Evolutionary conservation across 2,797 vertebrate species (phyloP), one percentile per base, ranked within the genome.

Genomic region (Danio jaintianensis): DNA sequence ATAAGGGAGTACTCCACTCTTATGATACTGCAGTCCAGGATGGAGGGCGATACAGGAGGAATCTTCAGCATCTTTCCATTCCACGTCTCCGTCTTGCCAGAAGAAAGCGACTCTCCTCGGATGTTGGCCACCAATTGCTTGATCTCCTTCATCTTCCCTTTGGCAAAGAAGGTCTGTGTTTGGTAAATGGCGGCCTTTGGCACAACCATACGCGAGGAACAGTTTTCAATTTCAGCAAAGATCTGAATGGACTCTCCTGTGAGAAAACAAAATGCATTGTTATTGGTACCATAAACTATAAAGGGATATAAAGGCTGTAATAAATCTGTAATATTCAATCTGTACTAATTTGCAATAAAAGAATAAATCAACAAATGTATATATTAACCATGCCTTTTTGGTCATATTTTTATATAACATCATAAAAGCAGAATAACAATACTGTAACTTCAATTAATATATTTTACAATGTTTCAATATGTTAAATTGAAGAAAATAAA

Each of bases 151-250:
- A 97, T 97, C 90, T 98, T 99, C 85, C 97, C 97, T 91, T 98
- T 99, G 88, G 97, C 97, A 70, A 95, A 97, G 89, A 96, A 97
- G 85, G 95, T 96, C 93, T 98, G 97, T 8, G 95, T 97, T 93
- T 98, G 97, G 93, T 97, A 97, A 88, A 98, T 93, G 76, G 96
- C 95, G n/a, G 98, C 98, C 91, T 99, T 99, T 93, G 98, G 98
- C 89, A 98, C 96, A 82, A 99, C 97, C 82, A 98, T 89, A 12
- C 97, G 94, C 20, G 97, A 97, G 78, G 97, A 98, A 81, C 96
- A 98, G 85, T 99, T 99, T 91, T 99, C 97, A 91, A 98, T 96
- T 90, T 99, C 97, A 5, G 97, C 96, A 61, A 97, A 99, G 89
- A 99, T 99, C 88, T 98, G 97, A 93, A 99, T 97, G 72, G 96